Conservation (phyloP, 2,113 vertebrate species). For the Notarius lentiginosus region DNA sequence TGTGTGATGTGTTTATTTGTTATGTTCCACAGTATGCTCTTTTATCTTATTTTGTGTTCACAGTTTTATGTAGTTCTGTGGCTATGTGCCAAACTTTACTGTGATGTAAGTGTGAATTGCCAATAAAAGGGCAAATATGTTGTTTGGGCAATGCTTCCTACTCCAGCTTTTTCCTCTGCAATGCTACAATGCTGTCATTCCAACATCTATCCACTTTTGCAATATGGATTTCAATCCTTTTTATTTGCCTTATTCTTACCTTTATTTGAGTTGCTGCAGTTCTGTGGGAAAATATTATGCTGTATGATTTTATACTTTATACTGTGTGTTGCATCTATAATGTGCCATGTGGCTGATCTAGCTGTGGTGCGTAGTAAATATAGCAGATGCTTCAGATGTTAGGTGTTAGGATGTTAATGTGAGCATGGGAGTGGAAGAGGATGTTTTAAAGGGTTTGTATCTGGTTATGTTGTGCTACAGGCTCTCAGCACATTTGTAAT, state of each 20-base stretch:
- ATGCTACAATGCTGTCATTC: background rate
- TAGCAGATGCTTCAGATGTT: background rate
- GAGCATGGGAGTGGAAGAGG: background rate
- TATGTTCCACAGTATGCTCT: background rate
- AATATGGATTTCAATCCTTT: background rate
- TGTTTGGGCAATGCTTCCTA: background rate
- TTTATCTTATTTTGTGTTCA: background rate
- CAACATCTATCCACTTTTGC: background rate
- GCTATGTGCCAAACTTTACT: background rate
- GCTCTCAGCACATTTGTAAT: too few species aligned
- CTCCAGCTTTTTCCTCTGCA: background rate
- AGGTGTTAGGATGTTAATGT: background rate
- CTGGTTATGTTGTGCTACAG: background rate
- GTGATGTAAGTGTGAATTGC: background rate
- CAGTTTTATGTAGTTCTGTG: background rate
- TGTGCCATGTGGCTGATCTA: background rate
- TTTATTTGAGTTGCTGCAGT: background rate
- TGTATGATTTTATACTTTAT: background rate
- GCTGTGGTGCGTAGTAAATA: background rate
- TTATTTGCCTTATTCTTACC: background rate
- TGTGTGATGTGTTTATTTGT: background rate
- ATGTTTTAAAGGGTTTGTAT: constrained; percentile 13
- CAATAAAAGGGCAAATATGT: background rate
- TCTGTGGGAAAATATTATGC: background rate
- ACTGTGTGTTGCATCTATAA: background rate